These are phyloP conservation scores for Acromyrmex charruanus DNA, from an alignment of 1,140 invertebrate species.

Conservation along the genomic window DNA sequence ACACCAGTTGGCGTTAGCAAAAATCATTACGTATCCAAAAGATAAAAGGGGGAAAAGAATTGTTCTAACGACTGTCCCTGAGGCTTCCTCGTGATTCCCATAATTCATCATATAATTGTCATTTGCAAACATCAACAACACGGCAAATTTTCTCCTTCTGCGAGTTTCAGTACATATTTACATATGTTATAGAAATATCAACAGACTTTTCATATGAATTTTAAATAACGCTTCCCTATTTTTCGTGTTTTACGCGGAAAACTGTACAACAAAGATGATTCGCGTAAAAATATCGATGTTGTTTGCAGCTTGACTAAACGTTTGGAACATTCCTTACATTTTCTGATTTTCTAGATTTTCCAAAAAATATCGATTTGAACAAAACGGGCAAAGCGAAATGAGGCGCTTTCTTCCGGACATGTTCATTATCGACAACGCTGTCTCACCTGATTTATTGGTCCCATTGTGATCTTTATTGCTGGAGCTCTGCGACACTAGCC, in stretches of 20 bases:
- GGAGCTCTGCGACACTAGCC: constrained; percentile 71
- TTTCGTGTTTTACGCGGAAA: too few relatives aligned
- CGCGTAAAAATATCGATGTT: background rate
- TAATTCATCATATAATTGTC: background rate
- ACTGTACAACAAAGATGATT: background rate
- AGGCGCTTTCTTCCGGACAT: background rate
- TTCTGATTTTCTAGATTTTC: too few relatives aligned
- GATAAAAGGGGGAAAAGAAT: background rate
- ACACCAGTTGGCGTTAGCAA: constrained; percentile 1
- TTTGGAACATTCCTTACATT: too few relatives aligned
- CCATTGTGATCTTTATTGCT: constrained; percentile 71
- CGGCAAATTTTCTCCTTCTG: background rate
- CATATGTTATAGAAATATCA: background rate
- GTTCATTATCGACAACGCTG: background rate
- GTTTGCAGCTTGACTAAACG: too few relatives aligned
- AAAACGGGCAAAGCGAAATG: background rate
- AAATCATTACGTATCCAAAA: constrained; percentile 14
- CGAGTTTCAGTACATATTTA: background rate
- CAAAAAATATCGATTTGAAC: too few relatives aligned
- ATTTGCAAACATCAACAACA: background rate
- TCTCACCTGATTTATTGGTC: constrained; percentile 75
- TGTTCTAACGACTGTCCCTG: background rate
- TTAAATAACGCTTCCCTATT: background rate
- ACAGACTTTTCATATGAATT: background rate
- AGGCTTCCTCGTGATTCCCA: background rate